Conservation (phyloP, 1,140 invertebrate genomes). For the Prorops nasuta region DNA sequence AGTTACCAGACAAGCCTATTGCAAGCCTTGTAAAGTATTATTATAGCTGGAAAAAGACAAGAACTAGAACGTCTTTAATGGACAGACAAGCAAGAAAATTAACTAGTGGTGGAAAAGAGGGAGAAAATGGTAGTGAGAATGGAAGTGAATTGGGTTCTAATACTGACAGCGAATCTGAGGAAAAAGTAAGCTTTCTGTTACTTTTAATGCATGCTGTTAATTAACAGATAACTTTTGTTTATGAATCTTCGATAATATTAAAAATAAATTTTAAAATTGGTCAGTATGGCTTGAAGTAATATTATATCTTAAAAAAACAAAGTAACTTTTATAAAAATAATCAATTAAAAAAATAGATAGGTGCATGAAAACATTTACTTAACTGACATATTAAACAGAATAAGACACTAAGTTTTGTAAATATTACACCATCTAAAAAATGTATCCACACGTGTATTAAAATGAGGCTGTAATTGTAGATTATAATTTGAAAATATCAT, state of each 20-base stretch:
- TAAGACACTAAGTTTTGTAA: too few relatives aligned
- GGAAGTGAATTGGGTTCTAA: slow-evolving; percentile 74
- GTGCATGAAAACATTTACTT: too few relatives aligned
- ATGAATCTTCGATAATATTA: background rate
- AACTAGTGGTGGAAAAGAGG: slow-evolving; percentile 58
- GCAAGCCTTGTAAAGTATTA: slow-evolving; percentile 96
- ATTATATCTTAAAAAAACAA: background rate
- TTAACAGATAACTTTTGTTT: background rate
- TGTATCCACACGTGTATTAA: slow-evolving; percentile 51
- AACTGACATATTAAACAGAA: too few relatives aligned
- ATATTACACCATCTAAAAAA: slow-evolving; percentile 29
- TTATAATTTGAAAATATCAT: too few relatives aligned
- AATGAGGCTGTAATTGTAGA: too few relatives aligned
- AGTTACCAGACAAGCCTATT: slow-evolving; percentile 96
- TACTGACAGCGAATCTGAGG: slow-evolving; percentile 84
- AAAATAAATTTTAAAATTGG: background rate
- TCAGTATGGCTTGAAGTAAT: background rate
- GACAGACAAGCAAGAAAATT: slow-evolving; percentile 81
- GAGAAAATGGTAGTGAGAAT: slow-evolving; percentile 74
- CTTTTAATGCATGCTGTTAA: background rate
- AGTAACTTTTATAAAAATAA: background rate
- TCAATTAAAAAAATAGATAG: background rate
- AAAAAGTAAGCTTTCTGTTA: slow-evolving; percentile 70
- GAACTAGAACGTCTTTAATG: slow-evolving; percentile 89
- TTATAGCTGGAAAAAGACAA: slow-evolving; percentile 97